Evolutionary conservation across 2,797 vertebrate species (phyloP).

Genomic region (Corythornis leucogaster): DNA sequence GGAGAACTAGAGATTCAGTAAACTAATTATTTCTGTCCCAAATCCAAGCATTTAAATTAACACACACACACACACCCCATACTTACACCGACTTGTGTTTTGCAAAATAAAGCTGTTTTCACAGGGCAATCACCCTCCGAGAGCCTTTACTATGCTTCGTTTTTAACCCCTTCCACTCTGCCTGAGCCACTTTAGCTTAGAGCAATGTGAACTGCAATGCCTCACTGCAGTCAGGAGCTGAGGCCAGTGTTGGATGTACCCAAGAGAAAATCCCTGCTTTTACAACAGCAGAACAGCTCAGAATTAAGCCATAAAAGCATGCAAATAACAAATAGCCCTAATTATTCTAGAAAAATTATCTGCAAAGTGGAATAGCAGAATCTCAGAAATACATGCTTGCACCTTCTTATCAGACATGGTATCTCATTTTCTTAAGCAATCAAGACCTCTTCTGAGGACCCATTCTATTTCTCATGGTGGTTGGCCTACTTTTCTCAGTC

Average conservation of each 20-base stretch:
- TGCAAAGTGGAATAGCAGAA: neutral
- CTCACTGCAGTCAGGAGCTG: neutral
- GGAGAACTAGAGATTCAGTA: neutral
- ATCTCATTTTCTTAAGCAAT: slow-evolving; percentile 1
- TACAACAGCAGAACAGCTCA: neutral
- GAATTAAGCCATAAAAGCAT: neutral
- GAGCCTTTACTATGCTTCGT: neutral
- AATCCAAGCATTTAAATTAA: neutral
- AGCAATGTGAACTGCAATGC: neutral
- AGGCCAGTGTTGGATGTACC: neutral
- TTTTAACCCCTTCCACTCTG: neutral
- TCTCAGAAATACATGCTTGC: neutral
- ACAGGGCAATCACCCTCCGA: neutral
- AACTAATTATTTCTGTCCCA: neutral
- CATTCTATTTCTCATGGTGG: neutral
- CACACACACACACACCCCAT: no score
- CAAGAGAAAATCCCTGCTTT: neutral
- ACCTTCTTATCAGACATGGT: neutral
- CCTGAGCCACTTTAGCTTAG: neutral
- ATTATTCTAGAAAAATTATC: slow-evolving; percentile 14
- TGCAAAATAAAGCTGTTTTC: neutral
- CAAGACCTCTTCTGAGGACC: neutral
- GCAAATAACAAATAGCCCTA: neutral
- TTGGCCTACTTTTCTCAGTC: neutral
- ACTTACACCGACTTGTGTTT: neutral